Evolutionary conservation across 2,113 vertebrate genomes (phyloP), one percentile per base, ranked within the genome.

Genomic region (Oreocharis arfaki): DNA sequence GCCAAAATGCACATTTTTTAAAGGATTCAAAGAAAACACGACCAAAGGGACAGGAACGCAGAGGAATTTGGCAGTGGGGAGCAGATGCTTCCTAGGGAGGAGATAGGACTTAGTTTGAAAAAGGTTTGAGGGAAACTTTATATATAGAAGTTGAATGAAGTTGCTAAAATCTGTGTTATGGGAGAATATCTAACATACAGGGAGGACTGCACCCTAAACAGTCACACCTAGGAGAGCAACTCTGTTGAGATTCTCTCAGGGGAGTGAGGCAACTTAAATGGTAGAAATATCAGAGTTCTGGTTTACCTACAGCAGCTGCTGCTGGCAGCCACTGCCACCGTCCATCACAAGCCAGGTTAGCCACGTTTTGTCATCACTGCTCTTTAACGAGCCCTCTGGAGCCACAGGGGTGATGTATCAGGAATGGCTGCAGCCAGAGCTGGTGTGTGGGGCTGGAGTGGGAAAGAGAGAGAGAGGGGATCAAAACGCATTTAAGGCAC

Each of bases 1-100:
- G 95, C 96, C 95, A 97, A 96, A 96, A 95, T 92, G 93, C 95
- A 97, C 93, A 57, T 95, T 95, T 97, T 94, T 87, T 33, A 52
- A 92, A 89, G 73, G 91, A 96, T 95, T 97, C 92, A 91, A 84
- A 97, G 96, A 96, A 96, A 97, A 95, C 95, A 94, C 93, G 26
- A 97, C 96, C 93, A 93, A 96, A 93, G 94, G 96, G 96, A 96
- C 93, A 95, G 74, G 91, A 96, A 97, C 53, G 18, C 33, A 47
- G 89, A 87, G 91, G 87, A 83, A 76, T 93, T 95, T 96, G 91
- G 96, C 96, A 97, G 93, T 8, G 74, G 61, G 65, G 95, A 94
- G 93, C 93, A 95, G 93, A 96, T 95, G 91, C 95, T 97, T 95
- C 93, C 74, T 56, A 19, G 37, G 91, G 61, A 96, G 61, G 93